Conservation (phyloP, 2,797 vertebrate genomes). For the Carapus acus region DNA sequence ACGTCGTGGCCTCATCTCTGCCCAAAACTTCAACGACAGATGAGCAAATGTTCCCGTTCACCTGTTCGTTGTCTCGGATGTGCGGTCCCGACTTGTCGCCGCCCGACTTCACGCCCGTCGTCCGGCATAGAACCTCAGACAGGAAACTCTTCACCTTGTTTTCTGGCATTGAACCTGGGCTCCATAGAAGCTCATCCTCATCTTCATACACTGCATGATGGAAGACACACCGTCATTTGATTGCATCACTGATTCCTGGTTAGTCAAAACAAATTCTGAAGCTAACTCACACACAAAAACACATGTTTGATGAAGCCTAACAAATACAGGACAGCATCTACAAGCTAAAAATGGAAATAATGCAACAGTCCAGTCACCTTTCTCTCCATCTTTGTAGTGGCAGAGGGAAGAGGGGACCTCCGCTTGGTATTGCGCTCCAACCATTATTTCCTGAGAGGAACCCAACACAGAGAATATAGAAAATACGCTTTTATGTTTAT, state of each 20-base stretch:
- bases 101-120: slow-evolving; percentile 74
- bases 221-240: slow-evolving; percentile 17
- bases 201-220: slow-evolving; percentile 81
- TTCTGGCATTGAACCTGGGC: slow-evolving; percentile 82
- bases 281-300: neutral
- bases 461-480: neutral
- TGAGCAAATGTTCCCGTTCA: no score
- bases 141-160: slow-evolving; percentile 88
- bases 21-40: no score
- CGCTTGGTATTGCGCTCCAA: slow-evolving; percentile 91
- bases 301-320: neutral
- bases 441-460: slow-evolving; percentile 89
- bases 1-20: no score
- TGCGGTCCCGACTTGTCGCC: slow-evolving; percentile 75
- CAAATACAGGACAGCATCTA: neutral
- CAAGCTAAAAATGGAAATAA: neutral
- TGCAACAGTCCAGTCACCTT: slow-evolving; percentile 65
- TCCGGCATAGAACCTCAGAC: slow-evolving; percentile 78
- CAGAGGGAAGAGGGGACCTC: slow-evolving; percentile 87
- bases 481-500: neutral
- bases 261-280: no score
- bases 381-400: slow-evolving; percentile 76
- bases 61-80: slow-evolving; percentile 90
- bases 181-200: slow-evolving; percentile 93
- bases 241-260: neutral